These are phyloP conservation scores for Tipula helvola DNA, from an alignment of 2,888 invertebrate genomes.

Conservation along the genomic window DNA sequence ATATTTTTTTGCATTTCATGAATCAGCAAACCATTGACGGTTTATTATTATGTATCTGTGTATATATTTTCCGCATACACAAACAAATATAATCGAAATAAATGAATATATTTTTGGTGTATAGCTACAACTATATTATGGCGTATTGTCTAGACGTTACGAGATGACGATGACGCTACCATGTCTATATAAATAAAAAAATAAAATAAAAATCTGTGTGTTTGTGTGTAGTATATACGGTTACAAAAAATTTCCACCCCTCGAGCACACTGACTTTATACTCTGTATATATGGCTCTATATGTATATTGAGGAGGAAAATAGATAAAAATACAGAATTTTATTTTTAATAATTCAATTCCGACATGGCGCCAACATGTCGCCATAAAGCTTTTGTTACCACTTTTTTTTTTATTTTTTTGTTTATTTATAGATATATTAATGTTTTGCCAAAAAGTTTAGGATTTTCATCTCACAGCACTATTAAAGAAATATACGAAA, in stretches of 20 bases:
- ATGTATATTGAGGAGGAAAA: not conserved
- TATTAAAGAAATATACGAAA: not conserved
- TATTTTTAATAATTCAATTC: not conserved
- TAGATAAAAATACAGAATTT: not conserved
- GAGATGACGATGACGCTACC: not conserved
- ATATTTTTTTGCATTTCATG: not conserved
- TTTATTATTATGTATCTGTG: not conserved
- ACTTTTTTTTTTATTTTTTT: not conserved
- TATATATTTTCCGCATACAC: not conserved
- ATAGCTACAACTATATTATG: not conserved
- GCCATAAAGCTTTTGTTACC: not conserved
- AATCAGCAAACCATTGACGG: not conserved
- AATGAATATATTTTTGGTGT: not conserved
- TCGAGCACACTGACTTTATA: not conserved
- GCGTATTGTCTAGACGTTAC: not conserved
- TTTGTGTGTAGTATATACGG: not conserved
- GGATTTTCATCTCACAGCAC: not conserved
- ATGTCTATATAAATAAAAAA: not conserved
- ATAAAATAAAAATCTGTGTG: not conserved
- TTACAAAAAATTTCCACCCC: not conserved
- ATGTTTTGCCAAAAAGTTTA: not conserved
- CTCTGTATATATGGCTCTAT: not conserved
- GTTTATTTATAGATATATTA: not conserved
- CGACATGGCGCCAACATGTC: not conserved
- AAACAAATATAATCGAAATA: not conserved